These are phyloP conservation scores for Spatulosminthurus flaviceps DNA, from an alignment of 2,888 invertebrate genomes.

Conservation along the genomic window DNA sequence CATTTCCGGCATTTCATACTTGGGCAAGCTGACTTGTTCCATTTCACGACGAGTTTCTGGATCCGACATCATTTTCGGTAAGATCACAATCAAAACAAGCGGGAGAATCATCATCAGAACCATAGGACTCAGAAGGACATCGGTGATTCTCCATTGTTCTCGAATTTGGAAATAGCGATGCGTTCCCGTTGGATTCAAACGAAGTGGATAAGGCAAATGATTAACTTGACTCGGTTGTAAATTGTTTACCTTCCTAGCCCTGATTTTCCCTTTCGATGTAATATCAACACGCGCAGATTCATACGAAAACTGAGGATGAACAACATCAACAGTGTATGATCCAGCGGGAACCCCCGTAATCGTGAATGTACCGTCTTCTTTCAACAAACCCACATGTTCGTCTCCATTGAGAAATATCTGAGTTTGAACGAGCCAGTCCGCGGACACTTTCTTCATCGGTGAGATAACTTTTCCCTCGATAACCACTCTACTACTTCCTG, in stretches of 20 bases:
- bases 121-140: constrained; percentile 71
- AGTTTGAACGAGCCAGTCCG: constrained; percentile 79
- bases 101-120: constrained; percentile 97
- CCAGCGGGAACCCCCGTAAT: constrained; percentile 89
- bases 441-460: constrained; percentile 54
- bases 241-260: constrained; percentile 93
- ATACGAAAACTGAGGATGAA: constrained; percentile 89
- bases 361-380: constrained; percentile 89
- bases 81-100: constrained; percentile 85
- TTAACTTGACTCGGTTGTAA: constrained; percentile 90
- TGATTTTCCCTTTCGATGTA: constrained; percentile 94
- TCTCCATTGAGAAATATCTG: constrained; percentile 88
- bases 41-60: constrained; percentile 93
- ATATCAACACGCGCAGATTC: constrained; percentile 97
- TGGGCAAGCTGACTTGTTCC: constrained; percentile 85
- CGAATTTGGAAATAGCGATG: constrained; percentile 90
- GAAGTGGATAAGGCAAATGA: constrained; percentile 91
- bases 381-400: constrained; percentile 85
- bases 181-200: constrained; percentile 82
- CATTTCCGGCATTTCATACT: constrained; percentile 91
- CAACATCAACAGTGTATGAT: constrained; percentile 92
- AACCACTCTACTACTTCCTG: constrained; percentile 44
- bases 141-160: constrained; percentile 96
- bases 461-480: constrained; percentile 60
- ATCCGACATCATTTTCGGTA: constrained; percentile 97